phyloP scores from a whole-genome alignment of 2,113 vertebrate species.

The Cyphomyrus plagiostoma region DNA sequence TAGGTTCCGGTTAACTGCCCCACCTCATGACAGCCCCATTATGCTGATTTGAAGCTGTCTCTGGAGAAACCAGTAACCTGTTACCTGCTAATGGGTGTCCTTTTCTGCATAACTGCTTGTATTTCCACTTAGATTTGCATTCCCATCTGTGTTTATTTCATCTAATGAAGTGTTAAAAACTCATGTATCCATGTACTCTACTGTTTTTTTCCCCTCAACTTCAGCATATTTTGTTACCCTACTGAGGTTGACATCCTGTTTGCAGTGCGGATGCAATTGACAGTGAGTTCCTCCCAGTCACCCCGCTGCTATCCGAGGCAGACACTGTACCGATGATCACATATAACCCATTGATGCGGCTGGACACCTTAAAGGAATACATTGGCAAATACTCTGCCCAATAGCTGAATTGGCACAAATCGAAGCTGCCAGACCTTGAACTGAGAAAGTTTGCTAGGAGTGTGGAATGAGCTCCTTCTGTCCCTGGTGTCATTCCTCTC shows the following conservation, averaged over 20 bases:
- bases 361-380: not conserved
- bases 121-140: not conserved
- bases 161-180: not conserved
- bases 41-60: not conserved
- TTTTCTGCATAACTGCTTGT: not conserved
- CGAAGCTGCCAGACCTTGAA: not conserved
- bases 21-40: not conserved
- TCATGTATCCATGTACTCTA: not conserved
- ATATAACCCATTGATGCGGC: not conserved
- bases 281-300: not conserved
- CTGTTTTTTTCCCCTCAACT: not conserved
- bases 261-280: not conserved
- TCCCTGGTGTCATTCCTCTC: not conserved
- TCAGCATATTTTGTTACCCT: not conserved
- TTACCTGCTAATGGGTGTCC: not conserved
- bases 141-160: not conserved
- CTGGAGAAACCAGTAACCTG: not conserved
- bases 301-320: not conserved
- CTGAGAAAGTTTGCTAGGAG: not conserved
- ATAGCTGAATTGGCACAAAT: not conserved
- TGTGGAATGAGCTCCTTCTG: not conserved
- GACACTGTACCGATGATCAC: not conserved
- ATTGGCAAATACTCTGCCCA: not conserved
- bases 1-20: not conserved
- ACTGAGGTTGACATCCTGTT: not conserved